Percentiles rank a stretch among this genome's conserved stretches.
Conservation (phyloP, 2,888 invertebrate species). For the Chaetoderma sp. region DNA sequence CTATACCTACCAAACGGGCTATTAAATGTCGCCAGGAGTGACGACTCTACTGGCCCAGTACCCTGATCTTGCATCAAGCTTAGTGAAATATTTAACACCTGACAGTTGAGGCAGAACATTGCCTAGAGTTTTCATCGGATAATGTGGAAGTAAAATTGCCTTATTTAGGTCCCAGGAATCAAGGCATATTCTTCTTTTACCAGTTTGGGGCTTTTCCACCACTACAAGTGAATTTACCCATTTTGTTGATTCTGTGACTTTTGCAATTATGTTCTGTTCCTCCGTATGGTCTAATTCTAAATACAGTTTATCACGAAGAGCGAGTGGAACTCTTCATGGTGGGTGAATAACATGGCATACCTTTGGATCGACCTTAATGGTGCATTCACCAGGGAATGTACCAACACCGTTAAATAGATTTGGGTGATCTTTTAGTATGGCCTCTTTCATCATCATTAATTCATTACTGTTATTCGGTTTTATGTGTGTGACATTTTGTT, state of each 20-base stretch:
- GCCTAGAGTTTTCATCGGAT: slow-evolving; percentile 20
- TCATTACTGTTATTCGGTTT: too few relatives aligned
- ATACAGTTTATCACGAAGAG: background rate
- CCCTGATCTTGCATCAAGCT: slow-evolving; percentile 29
- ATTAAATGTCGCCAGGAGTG: slow-evolving; percentile 15
- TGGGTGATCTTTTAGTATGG: too few relatives aligned
- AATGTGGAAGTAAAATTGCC: slow-evolving; percentile 14
- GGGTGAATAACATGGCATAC: background rate
- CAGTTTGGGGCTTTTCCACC: too few relatives aligned
- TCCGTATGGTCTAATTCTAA: slow-evolving; percentile 1
- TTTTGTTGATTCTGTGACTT: slow-evolving; percentile 21
- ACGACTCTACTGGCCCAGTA: slow-evolving; percentile 27
- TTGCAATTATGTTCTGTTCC: background rate
- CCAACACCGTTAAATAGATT: slow-evolving; percentile 12
- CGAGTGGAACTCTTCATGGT: background rate
- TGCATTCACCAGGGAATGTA: slow-evolving; percentile 5
- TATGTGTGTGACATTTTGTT: too few relatives aligned
- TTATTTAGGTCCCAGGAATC: slow-evolving; percentile 6
- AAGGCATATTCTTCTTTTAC: slow-evolving; percentile 21
- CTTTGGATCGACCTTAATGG: background rate
- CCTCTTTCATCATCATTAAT: too few relatives aligned
- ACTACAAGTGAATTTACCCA: slow-evolving; percentile 22
- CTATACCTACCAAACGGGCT: slow-evolving; percentile 8
- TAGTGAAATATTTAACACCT: slow-evolving; percentile 22
- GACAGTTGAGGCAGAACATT: slow-evolving; percentile 22